Conservation (phyloP, 2,113 vertebrate genomes). For the Capricornis sumatraensis region DNA sequence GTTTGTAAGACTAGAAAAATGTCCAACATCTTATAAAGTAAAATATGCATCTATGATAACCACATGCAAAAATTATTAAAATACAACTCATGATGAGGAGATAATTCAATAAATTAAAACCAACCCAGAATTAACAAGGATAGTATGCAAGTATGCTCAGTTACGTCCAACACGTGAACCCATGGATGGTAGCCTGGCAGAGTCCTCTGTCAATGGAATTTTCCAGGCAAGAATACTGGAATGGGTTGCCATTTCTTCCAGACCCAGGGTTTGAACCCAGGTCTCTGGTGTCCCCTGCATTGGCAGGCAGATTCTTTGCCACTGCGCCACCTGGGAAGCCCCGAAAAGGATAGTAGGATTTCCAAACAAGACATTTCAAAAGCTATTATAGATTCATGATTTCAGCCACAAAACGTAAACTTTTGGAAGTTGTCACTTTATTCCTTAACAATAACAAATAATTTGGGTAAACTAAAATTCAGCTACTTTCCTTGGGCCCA, state of each 20-base stretch:
- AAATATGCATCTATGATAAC: not conserved
- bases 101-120: not conserved
- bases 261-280: not conserved
- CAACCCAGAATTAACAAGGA: not conserved
- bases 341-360: not conserved
- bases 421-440: not conserved
- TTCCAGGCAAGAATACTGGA: not conserved
- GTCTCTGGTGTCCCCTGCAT: not conserved
- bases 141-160: not conserved
- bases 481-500: not conserved
- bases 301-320: not conserved
- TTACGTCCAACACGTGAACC: not conserved
- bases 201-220: not conserved
- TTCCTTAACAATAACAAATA: not conserved
- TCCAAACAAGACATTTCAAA: not conserved
- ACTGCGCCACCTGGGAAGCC: rapidly evolving
- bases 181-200: not conserved
- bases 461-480: not conserved
- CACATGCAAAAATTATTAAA: not conserved
- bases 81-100: not conserved
- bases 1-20: not conserved
- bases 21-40: not conserved
- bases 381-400: not conserved
- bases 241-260: not conserved
- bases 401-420: not conserved